Conservation (phyloP, 2,797 vertebrate genomes). For the Ibycter americanus region DNA sequence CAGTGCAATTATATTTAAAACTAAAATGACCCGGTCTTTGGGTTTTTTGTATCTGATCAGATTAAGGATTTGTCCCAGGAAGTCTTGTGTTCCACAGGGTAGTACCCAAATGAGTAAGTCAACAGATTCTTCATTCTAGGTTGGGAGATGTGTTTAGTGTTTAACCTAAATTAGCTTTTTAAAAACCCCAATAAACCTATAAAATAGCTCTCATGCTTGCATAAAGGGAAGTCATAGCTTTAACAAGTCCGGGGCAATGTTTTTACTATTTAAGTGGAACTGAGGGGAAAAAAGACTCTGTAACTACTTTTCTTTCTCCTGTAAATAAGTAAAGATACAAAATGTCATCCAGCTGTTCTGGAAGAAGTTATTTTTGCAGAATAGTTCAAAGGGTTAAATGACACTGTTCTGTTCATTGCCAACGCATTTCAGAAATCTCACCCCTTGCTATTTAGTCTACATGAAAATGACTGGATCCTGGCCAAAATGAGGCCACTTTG, state of each 20-base stretch:
- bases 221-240: not conserved
- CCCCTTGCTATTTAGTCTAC: not conserved
- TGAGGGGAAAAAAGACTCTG: not conserved
- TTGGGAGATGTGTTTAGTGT: not conserved
- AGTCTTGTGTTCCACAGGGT: not conserved
- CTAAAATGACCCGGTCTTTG: not conserved
- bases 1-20: not conserved
- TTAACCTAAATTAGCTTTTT: not conserved
- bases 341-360: not conserved
- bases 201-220: not conserved
- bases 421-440: not conserved
- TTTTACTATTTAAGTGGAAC: not conserved
- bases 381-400: not conserved
- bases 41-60: not conserved
- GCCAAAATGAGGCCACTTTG: not conserved
- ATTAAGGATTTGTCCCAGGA: not conserved
- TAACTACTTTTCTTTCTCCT: not conserved
- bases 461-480: constrained; percentile 22
- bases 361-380: not conserved
- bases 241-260: not conserved
- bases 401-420: not conserved
- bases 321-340: not conserved
- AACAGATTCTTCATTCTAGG: not conserved
- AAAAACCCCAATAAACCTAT: not conserved
- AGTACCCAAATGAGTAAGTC: not conserved